Evolutionary conservation across 2,113 vertebrate genomes (phyloP).

Genomic region (Amblyornis subalaris): DNA sequence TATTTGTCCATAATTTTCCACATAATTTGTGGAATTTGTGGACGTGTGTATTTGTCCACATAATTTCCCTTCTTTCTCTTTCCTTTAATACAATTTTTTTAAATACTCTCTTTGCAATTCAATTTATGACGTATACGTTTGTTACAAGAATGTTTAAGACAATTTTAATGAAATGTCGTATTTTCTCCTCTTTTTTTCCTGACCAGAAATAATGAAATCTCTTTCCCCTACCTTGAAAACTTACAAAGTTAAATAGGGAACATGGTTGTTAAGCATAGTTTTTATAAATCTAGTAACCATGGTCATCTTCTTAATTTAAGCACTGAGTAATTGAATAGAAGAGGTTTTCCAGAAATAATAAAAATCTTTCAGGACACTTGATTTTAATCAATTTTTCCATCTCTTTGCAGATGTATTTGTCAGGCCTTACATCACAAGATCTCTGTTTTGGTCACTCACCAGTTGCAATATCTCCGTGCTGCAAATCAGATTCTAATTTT

Average conservation of each 20-base stretch:
- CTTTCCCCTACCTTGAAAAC: neutral
- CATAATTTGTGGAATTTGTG: too few species aligned
- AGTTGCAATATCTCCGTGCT: slow-evolving; percentile 89
- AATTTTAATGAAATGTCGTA: neutral
- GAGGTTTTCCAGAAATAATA: neutral
- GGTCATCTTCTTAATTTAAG: neutral
- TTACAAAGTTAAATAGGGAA: neutral
- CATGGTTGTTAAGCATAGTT: neutral
- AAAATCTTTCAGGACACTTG: neutral
- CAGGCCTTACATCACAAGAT: slow-evolving; percentile 87
- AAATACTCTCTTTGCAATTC: neutral
- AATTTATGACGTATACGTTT: neutral
- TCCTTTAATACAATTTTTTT: neutral
- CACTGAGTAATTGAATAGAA: neutral
- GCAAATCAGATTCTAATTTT: slow-evolving; percentile 89
- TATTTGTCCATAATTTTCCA: neutral
- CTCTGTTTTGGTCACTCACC: slow-evolving; percentile 91
- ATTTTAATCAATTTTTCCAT: neutral
- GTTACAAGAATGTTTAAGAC: neutral
- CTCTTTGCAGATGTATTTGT: slow-evolving; percentile 85
- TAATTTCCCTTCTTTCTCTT: neutral
- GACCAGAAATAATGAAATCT: neutral
- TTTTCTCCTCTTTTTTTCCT: neutral
- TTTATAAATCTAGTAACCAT: neutral
- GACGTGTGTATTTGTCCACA: neutral